A percentile compares a stretch with the other conserved stretches of the same genome.
phyloP scores from a whole-genome alignment of 2,113 vertebrate species.

The Lathamus discolor region DNA sequence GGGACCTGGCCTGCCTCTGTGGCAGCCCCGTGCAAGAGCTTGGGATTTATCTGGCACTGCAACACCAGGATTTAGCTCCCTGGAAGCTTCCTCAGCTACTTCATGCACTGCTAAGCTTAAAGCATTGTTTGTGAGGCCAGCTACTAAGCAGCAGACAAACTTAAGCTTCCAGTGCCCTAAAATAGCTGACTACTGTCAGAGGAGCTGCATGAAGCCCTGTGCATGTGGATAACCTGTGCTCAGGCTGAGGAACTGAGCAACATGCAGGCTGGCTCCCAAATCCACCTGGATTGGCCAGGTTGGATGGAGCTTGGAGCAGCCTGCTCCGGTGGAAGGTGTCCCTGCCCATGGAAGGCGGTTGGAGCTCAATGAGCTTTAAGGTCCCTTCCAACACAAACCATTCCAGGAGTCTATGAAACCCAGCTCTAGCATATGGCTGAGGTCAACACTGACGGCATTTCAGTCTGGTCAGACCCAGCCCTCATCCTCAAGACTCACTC shows the following conservation, averaged over 20 bases:
- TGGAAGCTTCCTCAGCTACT: not conserved
- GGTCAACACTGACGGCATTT: rapidly evolving
- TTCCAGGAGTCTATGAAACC: not conserved
- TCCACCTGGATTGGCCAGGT: not conserved
- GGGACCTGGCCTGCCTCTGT: not conserved
- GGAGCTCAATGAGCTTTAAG: not conserved
- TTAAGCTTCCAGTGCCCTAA: not conserved
- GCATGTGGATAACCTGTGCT: not conserved
- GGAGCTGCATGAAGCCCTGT: not conserved
- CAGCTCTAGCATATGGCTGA: not conserved
- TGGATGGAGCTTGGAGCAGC: not conserved
- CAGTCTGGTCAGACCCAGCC: not conserved
- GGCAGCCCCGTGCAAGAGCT: not conserved
- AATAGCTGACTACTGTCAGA: not conserved
- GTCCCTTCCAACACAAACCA: not conserved
- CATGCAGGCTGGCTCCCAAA: not conserved
- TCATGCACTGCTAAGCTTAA: not conserved
- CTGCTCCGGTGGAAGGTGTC: not conserved
- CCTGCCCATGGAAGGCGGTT: not conserved
- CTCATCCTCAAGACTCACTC: not conserved
- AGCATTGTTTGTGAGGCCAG: not conserved
- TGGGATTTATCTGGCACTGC: not conserved
- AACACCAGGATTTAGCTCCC: not conserved
- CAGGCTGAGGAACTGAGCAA: not conserved
- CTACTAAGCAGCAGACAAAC: not conserved